A percentile compares a stretch with the other conserved stretches of the same genome.
phyloP scores from a whole-genome alignment of 1,140 invertebrate genomes.

The Linepithema humile region DNA sequence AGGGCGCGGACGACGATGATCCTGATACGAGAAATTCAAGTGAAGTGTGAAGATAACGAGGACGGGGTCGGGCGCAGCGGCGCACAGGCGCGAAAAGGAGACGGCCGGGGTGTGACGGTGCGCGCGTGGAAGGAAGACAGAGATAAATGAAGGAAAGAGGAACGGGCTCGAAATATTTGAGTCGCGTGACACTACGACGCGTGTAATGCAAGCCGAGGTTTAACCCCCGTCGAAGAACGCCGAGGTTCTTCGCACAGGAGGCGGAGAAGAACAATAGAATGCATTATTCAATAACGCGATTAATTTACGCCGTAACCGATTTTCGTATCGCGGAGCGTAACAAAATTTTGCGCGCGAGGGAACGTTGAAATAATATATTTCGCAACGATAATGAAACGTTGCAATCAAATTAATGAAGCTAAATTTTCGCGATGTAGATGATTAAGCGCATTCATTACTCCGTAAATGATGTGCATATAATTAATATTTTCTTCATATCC shows the following conservation, averaged over 20 bases:
- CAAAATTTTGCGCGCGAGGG: not conserved
- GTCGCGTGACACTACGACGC: constrained; percentile 54
- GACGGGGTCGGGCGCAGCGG: too few relatives aligned
- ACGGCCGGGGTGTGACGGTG: constrained; percentile 6
- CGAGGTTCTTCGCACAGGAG: not conserved
- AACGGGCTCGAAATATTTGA: constrained; percentile 49
- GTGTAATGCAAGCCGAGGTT: constrained; percentile 50
- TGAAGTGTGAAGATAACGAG: constrained; percentile 59
- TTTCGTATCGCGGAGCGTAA: not conserved
- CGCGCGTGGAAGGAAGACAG: constrained; percentile 22
- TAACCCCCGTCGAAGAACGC: constrained; percentile 1
- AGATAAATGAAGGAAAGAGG: constrained; percentile 48
- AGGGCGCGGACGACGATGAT: constrained; percentile 51
- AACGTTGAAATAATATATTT: not conserved
- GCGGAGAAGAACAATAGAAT: constrained; percentile 5
- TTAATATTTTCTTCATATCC: not conserved
- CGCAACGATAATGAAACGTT: not conserved
- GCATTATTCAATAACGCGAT: constrained; percentile 42
- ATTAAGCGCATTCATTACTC: not conserved
- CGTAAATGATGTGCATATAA: not conserved
- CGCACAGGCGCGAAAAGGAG: constrained; percentile 41
- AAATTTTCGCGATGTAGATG: not conserved
- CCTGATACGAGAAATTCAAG: constrained; percentile 58
- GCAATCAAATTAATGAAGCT: not conserved
- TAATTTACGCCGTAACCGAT: constrained; percentile 22